Evolutionary conservation across 2,797 vertebrate genomes (phyloP).

Genomic region (Telmatherina bonti): DNA sequence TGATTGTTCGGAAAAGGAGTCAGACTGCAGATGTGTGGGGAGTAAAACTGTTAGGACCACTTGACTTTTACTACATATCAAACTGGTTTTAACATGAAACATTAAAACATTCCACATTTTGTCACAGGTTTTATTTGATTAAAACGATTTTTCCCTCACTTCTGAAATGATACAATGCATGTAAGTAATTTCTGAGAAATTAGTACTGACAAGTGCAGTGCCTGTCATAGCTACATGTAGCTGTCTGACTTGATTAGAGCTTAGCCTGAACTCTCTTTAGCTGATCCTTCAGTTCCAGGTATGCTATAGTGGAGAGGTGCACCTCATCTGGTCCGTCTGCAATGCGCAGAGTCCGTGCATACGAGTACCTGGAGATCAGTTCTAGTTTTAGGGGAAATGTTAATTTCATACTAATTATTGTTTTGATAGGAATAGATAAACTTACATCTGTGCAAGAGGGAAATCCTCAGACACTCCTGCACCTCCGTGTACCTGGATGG

Average conservation of each 20-base stretch:
- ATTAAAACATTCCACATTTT: no score
- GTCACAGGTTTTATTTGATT: no score
- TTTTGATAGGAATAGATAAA: constrained; percentile 15
- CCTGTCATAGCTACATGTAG: no score
- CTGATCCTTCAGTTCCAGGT: constrained; percentile 89
- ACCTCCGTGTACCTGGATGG: constrained; percentile 91
- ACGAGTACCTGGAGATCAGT: constrained; percentile 82
- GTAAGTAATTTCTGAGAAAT: no score
- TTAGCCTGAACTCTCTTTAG: constrained; percentile 78
- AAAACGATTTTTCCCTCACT: no score
- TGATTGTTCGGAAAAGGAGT: no score
- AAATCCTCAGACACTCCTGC: constrained; percentile 92
- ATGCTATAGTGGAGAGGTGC: constrained; percentile 90
- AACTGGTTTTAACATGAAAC: no score
- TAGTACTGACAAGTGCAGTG: no score
- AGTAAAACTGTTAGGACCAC: no score
- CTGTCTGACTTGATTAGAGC: constrained; percentile 78
- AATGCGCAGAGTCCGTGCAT: constrained; percentile 84
- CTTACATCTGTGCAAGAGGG: constrained; percentile 93
- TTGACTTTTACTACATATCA: no score
- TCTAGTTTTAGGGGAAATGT: neutral
- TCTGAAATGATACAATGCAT: no score
- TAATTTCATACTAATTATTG: neutral
- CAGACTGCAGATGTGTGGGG: no score
- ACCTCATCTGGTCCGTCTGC: constrained; percentile 96